Evolutionary conservation across 2,113 vertebrate genomes (phyloP), one percentile per base, ranked within the genome.

Genomic region (Mirza zaza): DNA sequence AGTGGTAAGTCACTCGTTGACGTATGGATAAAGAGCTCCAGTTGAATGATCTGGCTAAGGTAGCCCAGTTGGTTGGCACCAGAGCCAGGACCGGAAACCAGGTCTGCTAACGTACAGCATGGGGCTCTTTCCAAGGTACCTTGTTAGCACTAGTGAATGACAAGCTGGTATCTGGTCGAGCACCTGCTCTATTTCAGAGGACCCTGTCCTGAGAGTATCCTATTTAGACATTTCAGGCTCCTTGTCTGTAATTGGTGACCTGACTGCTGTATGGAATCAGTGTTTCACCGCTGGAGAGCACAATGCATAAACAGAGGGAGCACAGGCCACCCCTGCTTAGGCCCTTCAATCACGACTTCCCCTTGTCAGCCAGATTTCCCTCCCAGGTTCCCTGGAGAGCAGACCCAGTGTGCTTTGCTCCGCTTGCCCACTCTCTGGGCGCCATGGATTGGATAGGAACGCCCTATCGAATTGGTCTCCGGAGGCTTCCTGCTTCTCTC

Each of bases 241-340:
- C 2, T 29, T n/a, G 27, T 23, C 70, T 42, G 29, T 52, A 3
- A 15, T 0, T 21, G 42, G 45, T 11, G 11, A 32, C 0, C 20
- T 23, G 20, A 50, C 20, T 8, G 20, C 81, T 59, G 1, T 59
- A 34, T 32, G 39, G 63, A 63, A 73, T 13, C 14, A 39, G 32
- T 1, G 6, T 45, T n/a, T 63, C 36, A 17, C 39, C 15, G 4
- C 36, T 17, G 59, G 63, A 70, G n/a, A 84, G 36, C 73, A 61
- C 0, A 1, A 39, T 4, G 32, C 39, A 42, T n/a, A 61, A 90
- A 32, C 10, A 20, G 81, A 39, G 61, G 77, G 48, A 85, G 59
- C 65, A 15, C 0, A n/a, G 21, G 27, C 32, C 21, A 3, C 13
- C n/a, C 57, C 21, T 17, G 18, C 27, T 61, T 3, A 48, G 39